These are phyloP conservation scores for Circaetus cinerascens DNA, from an alignment of 2,113 vertebrate species.

Conservation along the genomic window DNA sequence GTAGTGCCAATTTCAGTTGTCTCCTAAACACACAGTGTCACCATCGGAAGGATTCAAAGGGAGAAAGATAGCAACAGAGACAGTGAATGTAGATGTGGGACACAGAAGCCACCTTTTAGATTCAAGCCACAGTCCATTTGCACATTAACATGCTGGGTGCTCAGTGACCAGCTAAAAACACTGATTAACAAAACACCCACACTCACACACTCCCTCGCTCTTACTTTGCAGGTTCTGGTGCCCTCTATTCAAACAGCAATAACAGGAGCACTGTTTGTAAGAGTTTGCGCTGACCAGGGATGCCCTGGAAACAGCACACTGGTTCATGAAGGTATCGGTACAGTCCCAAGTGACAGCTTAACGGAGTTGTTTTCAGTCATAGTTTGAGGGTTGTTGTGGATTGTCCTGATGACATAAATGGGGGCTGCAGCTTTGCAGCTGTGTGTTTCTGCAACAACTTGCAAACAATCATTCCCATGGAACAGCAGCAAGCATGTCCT, in stretches of 20 bases:
- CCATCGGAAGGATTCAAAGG: neutral
- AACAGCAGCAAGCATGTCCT: accelerated
- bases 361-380: neutral
- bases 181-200: neutral
- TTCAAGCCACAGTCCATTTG: neutral
- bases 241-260: neutral
- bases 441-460: neutral
- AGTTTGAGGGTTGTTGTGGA: neutral
- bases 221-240: neutral
- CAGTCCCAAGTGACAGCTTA: no score
- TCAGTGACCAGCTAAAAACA: neutral
- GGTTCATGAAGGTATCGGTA: no score
- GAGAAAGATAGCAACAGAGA: neutral
- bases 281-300: accelerated
- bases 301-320: neutral
- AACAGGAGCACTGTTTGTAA: neutral
- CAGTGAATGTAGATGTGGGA: neutral
- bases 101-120: neutral
- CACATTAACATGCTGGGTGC: neutral
- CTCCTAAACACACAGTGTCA: neutral
- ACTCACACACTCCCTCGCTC: no score
- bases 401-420: neutral
- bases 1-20: neutral
- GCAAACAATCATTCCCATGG: accelerated
- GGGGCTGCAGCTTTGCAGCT: neutral